phyloP scores from a whole-genome alignment of 2,888 invertebrate species.

The Cetonia aurata region DNA sequence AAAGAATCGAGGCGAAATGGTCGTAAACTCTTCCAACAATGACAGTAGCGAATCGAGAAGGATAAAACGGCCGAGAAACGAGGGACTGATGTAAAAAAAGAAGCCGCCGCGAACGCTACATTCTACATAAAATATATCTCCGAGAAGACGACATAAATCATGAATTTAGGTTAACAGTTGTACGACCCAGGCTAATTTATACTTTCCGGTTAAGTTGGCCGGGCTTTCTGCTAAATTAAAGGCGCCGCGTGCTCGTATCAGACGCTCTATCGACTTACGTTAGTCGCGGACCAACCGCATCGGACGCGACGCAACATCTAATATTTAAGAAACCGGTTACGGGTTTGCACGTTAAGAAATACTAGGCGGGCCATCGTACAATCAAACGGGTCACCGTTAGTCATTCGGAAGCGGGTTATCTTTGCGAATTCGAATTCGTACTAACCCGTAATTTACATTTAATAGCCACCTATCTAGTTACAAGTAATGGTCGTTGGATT shows the following conservation, averaged over 20 bases:
- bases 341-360: conserved; percentile 5
- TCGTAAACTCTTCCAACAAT: conserved; percentile 25
- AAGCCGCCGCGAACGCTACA: conserved; percentile 19
- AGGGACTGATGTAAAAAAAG: conserved; percentile 12
- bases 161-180: conserved; percentile 46
- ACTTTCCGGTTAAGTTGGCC: conserved; percentile 44
- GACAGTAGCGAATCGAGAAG: conserved; percentile 21
- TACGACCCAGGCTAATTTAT: conserved; percentile 42
- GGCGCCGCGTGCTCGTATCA: conserved; percentile 28
- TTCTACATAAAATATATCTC: conserved; percentile 44
- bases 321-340: conserved; percentile 43
- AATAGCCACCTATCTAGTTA: background rate
- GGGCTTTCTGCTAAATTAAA: conserved; percentile 48
- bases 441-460: conserved; percentile 9
- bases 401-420: conserved; percentile 9
- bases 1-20: conserved; percentile 19
- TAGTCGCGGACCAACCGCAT: conserved; percentile 43
- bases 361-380: conserved; percentile 4
- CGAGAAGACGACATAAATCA: conserved; percentile 43
- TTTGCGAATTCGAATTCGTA: conserved; percentile 8
- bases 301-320: conserved; percentile 44
- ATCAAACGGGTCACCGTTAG: conserved; percentile 22
- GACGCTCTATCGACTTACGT: conserved; percentile 9
- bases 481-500: background rate
- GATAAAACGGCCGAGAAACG: conserved; percentile 24